These are phyloP conservation scores for Orthosia cruda DNA, from an alignment of 2,888 invertebrate species.

Conservation along the genomic window DNA sequence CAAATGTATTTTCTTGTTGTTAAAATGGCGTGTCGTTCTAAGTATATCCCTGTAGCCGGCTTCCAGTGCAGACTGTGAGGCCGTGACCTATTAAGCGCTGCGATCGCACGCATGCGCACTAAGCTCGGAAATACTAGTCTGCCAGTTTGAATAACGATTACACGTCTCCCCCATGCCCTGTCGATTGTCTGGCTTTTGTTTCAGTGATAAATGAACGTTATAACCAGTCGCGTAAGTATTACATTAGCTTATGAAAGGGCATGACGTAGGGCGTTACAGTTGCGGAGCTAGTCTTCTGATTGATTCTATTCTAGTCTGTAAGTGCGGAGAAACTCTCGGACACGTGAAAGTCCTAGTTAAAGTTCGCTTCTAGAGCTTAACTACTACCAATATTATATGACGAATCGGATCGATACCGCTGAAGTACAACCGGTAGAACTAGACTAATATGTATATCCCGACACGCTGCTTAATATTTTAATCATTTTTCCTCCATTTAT, in stretches of 20 bases:
- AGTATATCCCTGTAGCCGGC: conserved; percentile 84
- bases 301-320: conserved; percentile 77
- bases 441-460: background rate
- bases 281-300: conserved; percentile 69
- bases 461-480: background rate
- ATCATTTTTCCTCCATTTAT: background rate
- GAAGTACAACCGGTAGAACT: background rate
- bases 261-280: conserved; percentile 66
- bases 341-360: conserved; percentile 46
- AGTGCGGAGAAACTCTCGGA: conserved; percentile 67
- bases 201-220: conserved; percentile 78
- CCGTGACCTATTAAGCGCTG: conserved; percentile 88
- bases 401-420: conserved; percentile 1
- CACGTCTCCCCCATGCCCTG: conserved; percentile 82
- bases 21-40: conserved; percentile 81
- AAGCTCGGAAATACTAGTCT: conserved; percentile 82
- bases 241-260: conserved; percentile 55
- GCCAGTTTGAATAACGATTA: conserved; percentile 89
- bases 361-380: conserved; percentile 27
- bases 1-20: conserved; percentile 64
- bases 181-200: conserved; percentile 82
- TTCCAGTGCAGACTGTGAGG: conserved; percentile 87
- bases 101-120: conserved; percentile 87
- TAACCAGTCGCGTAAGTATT: conserved; percentile 57
- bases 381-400: background rate